Evolutionary conservation across 2,888 invertebrate genomes (phyloP).

Genomic region (Hesperia comma): DNA sequence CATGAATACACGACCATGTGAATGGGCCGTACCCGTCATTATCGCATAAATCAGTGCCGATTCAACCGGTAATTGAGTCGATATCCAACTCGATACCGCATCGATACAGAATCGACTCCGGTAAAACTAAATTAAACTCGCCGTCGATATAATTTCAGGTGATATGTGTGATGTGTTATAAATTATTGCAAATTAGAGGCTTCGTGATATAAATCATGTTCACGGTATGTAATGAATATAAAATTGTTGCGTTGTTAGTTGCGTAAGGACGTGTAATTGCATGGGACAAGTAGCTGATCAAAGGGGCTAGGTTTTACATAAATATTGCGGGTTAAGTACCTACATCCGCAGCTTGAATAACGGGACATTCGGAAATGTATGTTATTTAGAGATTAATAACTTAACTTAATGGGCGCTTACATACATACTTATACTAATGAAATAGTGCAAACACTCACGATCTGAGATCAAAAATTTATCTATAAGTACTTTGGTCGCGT

Average conservation of each 20-base stretch:
- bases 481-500: no score
- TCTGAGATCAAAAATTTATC: no score
- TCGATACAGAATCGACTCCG: constrained; percentile 54
- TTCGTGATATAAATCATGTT: constrained; percentile 55
- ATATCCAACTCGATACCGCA: constrained; percentile 50
- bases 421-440: no score
- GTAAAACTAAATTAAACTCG: constrained; percentile 57
- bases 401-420: no score
- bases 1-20: constrained; percentile 53
- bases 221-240: constrained; percentile 50
- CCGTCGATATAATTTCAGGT: constrained; percentile 64
- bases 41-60: constrained; percentile 75
- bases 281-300: constrained; percentile 22
- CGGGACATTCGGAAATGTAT: neutral
- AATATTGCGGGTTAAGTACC: constrained; percentile 17
- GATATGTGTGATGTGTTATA: constrained; percentile 66
- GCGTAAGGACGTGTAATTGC: constrained; percentile 31
- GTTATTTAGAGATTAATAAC: no score
- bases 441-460: no score
- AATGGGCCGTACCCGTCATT: constrained; percentile 63
- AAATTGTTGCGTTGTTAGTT: constrained; percentile 44
- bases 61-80: constrained; percentile 66
- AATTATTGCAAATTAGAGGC: constrained; percentile 57
- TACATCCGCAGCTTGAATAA: constrained; percentile 16
- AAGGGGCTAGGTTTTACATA: constrained; percentile 21